Evolutionary conservation across 64 coral and sea anemone species (phyloP).

Genomic region (Porites australiensis): DNA sequence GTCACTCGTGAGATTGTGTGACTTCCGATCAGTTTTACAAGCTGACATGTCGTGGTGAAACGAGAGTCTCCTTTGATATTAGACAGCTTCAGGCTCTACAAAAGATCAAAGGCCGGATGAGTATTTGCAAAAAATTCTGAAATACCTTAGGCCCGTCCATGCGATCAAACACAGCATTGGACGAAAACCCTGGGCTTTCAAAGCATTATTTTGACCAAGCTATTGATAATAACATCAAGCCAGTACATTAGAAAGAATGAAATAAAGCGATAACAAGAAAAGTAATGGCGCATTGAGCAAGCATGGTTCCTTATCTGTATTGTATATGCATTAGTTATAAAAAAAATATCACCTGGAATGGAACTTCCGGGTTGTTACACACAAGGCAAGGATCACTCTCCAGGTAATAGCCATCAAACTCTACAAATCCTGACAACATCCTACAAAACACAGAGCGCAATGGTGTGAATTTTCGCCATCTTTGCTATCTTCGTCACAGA

Average conservation of each 20-base stretch:
- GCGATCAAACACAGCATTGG: no score
- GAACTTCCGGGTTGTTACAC: constrained; percentile 98
- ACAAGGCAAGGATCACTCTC: constrained; percentile 99
- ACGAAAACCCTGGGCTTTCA: no score
- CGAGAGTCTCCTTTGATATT: constrained; percentile 95
- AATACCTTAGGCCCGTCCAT: no score
- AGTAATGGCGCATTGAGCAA: no score
- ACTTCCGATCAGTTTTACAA: constrained; percentile 96
- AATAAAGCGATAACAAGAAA: no score
- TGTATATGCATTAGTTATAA: not conserved
- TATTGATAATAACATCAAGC: no score
- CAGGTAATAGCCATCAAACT: constrained; percentile 98
- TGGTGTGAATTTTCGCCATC: no score
- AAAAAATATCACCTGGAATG: constrained; percentile 75
- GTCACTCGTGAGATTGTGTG: constrained; percentile 97
- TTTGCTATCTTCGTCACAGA: no score
- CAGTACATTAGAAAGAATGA: no score
- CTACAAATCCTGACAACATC: constrained; percentile 96
- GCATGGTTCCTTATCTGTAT: no score
- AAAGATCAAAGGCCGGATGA: not conserved
- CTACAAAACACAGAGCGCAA: constrained; percentile 22
- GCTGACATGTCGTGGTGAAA: constrained; percentile 95
- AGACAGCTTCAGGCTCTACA: constrained; percentile 92
- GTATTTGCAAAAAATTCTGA: not conserved
- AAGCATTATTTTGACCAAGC: no score